Base-by-base conservation (phyloP, 1,140 invertebrate genomes). In the Halictus rubicundus region DNA sequence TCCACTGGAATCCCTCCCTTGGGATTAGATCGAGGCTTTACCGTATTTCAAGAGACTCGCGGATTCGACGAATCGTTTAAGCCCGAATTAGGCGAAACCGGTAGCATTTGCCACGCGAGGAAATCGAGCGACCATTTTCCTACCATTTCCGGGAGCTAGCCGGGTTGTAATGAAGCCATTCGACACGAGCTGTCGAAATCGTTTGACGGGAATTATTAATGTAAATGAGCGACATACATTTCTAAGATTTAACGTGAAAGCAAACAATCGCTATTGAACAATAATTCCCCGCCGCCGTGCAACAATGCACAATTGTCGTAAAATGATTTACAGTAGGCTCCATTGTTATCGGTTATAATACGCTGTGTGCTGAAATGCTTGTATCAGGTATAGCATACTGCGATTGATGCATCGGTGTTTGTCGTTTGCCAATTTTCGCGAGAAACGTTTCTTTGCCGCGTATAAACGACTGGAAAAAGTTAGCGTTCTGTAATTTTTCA, bases 61-160 rank as follows among this genome's bases (percentile, higher is more conserved):
- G 37, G 37, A 46, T 23, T 66, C 39, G 21, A 66, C 42, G 37
- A 66, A 25, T 21, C 39, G 64, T n/a, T 65, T 23, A 65, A 65
- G 37, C 39, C 5, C 7, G 64, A 21, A 3, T 49, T 42, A 21
- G 9, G n/a, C 42, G 37, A 66, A 49, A 66, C n/a, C 42, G n/a
- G 21, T 6, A 25, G 12, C 37, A 39, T 25, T 46, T 25, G 42
- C 39, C 0, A 16, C 23, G 23, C 23, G 19, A 65, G 63, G 23
- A 25, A 66, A 14, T 3, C 9, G 21, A 21, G 9, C 32, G 32
- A n/a, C 61, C 6, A n/a, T 39, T 39, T 63, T 10, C 61, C 5
- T n/a, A 5, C 21, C 39, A 2, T 2, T 16, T 19, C n/a, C n/a
- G n/a, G n/a, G 14, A 39, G 1, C 0, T 5, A 9, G 3, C 8